Evolutionary conservation across 2,113 vertebrate genomes (phyloP).

Genomic region (Ictalurus punctatus): DNA sequence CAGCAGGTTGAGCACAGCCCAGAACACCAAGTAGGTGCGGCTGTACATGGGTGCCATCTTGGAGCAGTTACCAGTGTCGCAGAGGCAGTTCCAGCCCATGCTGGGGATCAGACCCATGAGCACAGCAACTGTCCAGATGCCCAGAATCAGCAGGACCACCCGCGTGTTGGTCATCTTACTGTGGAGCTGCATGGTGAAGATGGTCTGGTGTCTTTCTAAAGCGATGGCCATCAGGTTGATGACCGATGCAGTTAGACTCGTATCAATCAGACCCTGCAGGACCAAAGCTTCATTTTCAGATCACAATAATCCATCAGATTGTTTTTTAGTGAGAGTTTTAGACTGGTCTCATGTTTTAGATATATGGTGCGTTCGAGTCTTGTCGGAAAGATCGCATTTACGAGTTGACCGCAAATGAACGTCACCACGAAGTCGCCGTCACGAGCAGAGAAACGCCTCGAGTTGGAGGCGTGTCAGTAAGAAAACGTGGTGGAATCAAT

Average conservation of each 20-base stretch:
- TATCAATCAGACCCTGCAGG: constrained; percentile 86
- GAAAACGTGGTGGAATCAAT: too few species aligned
- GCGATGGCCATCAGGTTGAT: constrained; percentile 92
- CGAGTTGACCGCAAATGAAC: too few species aligned
- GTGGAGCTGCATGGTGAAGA: constrained; percentile 94
- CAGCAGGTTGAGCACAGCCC: constrained; percentile 87
- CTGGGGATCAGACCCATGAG: constrained; percentile 91
- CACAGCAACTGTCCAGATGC: constrained; percentile 88
- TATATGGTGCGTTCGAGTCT: too few species aligned
- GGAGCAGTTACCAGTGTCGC: constrained; percentile 82
- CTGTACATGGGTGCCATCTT: constrained; percentile 93
- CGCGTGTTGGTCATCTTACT: constrained; percentile 90
- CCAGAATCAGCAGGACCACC: constrained; percentile 83
- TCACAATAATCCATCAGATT: too few species aligned
- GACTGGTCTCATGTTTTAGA: background rate
- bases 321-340: background rate
- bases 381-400: too few species aligned
- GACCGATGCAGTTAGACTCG: constrained; percentile 91
- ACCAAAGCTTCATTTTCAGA: background rate
- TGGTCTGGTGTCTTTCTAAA: constrained; percentile 90
- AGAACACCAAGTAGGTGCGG: constrained; percentile 93
- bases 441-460: too few species aligned
- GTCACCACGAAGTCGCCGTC: too few species aligned
- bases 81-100: constrained; percentile 95
- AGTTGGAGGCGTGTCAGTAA: too few species aligned